These are phyloP conservation scores for Lordiphosa collinella DNA, from an alignment of 1,140 invertebrate genomes.

Conservation along the genomic window DNA sequence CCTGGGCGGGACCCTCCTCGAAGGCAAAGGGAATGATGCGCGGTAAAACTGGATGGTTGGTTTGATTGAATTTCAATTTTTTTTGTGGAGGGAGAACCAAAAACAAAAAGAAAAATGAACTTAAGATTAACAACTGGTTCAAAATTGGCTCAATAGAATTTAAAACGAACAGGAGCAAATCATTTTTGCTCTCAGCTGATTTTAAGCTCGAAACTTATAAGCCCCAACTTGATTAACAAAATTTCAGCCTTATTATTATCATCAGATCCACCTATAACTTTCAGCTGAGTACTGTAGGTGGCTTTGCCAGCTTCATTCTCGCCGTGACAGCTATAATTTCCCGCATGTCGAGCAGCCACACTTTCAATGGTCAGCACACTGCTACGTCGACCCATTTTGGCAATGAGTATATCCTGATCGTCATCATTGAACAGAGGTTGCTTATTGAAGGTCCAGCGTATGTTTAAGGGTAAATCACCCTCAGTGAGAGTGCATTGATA, in stretches of 20 bases:
- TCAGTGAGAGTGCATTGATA: slow-evolving; percentile 85
- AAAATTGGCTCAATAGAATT: neutral
- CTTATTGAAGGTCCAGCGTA: slow-evolving; percentile 88
- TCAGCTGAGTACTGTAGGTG: slow-evolving; percentile 81
- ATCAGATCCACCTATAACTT: slow-evolving; percentile 68
- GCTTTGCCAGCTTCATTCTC: slow-evolving; percentile 86
- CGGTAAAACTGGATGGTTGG: slow-evolving; percentile 83
- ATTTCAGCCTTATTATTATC: neutral
- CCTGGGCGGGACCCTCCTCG: slow-evolving; percentile 75
- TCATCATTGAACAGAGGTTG: slow-evolving; percentile 80
- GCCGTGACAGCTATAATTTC: slow-evolving; percentile 86
- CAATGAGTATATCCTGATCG: slow-evolving; percentile 78
- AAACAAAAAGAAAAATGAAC: slow-evolving; percentile 37
- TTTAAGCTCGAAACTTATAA: too few species aligned
- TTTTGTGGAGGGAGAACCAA: slow-evolving; percentile 16
- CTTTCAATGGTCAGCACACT: slow-evolving; percentile 88
- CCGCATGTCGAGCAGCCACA: slow-evolving; percentile 85
- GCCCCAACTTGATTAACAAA: neutral
- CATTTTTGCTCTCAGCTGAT: too few species aligned
- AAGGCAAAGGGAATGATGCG: slow-evolving; percentile 85
- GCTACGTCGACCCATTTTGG: slow-evolving; percentile 81
- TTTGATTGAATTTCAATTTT: slow-evolving; percentile 23
- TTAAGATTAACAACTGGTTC: slow-evolving; percentile 20
- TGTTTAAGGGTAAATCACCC: slow-evolving; percentile 90
- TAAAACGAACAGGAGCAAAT: neutral